phyloP scores from a whole-genome alignment of 2,797 vertebrate genomes.

The Rallus crepitans region DNA sequence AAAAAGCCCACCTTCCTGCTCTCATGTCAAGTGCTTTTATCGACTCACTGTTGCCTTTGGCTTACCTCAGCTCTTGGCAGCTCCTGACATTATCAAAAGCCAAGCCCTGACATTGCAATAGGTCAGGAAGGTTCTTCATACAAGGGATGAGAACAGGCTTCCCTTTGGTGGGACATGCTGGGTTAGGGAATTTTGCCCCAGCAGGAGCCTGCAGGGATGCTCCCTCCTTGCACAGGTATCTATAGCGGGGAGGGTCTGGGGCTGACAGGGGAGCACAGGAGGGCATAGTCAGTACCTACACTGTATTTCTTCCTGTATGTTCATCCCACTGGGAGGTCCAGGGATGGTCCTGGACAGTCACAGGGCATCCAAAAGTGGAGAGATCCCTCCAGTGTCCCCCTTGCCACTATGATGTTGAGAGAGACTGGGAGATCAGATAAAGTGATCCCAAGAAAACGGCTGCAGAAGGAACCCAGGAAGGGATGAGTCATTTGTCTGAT shows the following conservation, averaged over 20 bases:
- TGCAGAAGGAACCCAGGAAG: background rate
- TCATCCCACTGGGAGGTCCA: background rate
- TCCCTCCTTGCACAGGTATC: background rate
- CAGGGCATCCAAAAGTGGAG: background rate
- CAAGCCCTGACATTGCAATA: accelerated
- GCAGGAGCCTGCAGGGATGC: background rate
- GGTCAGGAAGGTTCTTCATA: background rate
- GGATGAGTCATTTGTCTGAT: background rate
- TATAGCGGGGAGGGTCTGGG: background rate
- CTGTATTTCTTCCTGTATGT: background rate
- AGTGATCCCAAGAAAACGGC: background rate
- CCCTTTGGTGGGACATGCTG: background rate
- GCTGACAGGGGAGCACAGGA: accelerated
- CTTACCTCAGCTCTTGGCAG: background rate
- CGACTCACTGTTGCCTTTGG: background rate
- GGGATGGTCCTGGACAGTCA: background rate
- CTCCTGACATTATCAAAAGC: background rate
- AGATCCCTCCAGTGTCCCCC: background rate
- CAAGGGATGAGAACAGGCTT: background rate
- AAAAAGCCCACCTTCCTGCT: background rate
- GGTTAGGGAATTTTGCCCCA: background rate
- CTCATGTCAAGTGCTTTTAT: background rate
- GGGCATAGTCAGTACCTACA: background rate
- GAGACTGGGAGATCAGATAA: background rate
- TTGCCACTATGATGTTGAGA: background rate